Evolutionary conservation across 2,888 invertebrate genomes (phyloP), one percentile per base, ranked within the genome.

Genomic region (Luperina testacea): DNA sequence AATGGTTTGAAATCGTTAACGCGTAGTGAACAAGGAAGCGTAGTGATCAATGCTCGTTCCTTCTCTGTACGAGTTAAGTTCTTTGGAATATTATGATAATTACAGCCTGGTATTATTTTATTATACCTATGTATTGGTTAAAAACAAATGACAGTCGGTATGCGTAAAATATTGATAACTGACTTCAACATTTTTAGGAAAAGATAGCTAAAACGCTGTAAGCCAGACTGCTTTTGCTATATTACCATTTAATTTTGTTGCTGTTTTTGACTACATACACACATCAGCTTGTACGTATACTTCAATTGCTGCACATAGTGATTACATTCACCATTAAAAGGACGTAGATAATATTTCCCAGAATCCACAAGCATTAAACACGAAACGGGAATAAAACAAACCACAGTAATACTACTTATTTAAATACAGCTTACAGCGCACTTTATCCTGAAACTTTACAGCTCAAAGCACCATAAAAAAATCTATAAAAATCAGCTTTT

Each of bases 401-500:
- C 68, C 68, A 59, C 75, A 42, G 48, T 68, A 81, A 76, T 61
- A 67, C 17, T 77, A 71, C 57, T 48, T 68, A 71, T 82, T 82
- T 57, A 77, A 77, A 81, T 61, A 82, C 38, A 81, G 77, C 77
- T 77, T 68, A 82, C 45, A 72, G 4, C 27, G 48, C 65, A 67
- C 38, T 72, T 74, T 74, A 76, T 64, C 13, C 68, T 2, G 24
- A 53, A 74, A 80, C 63, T 81, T 77, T 77, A 84, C 61, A 77
- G 53, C 77, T 27, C 13, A 63, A 11, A 59, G 27, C 65, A 20
- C 11, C 68, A 69, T 84, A 74, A 81, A 84, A 80, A 83, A 72
- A 72, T 83, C 77, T 67, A 75, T 81, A 75, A 74, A 73, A 69
- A 72, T 32, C 63, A 59, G 48, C 77, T 57, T 78, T 77, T 76